Evolutionary conservation across 1,140 invertebrate species (phyloP).

Genomic region (Pseudachorutes palmiensis): DNA sequence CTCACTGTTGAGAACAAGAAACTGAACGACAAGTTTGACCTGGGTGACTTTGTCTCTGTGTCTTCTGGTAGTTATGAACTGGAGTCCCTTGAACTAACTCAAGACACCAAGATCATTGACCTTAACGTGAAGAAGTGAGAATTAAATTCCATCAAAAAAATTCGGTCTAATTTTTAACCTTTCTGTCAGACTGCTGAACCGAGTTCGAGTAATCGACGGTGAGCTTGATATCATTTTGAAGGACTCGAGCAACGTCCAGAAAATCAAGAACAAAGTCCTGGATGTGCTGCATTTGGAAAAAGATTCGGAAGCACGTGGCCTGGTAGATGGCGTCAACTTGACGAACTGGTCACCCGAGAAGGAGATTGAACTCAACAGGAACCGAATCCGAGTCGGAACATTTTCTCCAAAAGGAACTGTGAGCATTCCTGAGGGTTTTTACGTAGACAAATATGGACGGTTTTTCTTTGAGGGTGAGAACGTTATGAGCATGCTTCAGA

Average conservation of each 20-base stretch:
- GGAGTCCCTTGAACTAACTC: neutral
- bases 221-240: conserved; percentile 8
- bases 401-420: neutral
- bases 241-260: neutral
- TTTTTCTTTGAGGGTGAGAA: conserved; percentile 1
- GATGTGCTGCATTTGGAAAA: neutral
- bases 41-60: conserved; percentile 2
- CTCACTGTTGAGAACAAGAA: neutral
- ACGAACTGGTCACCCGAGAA: conserved; percentile 1
- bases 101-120: neutral
- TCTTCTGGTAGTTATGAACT: neutral
- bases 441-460: conserved; percentile 7
- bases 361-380: conserved; percentile 1
- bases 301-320: conserved; percentile 1
- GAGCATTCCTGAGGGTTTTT: neutral
- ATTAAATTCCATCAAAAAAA: conserved; percentile 5
- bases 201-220: too few species aligned
- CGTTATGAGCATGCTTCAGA: neutral
- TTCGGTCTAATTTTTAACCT: neutral
- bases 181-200: too few species aligned
- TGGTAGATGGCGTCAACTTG: neutral
- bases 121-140: neutral
- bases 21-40: neutral
- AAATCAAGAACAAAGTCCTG: conserved; percentile 1
- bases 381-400: neutral